Evolutionary conservation across 2,113 vertebrate species (phyloP).

Genomic region (Tachuris rubrigastra): DNA sequence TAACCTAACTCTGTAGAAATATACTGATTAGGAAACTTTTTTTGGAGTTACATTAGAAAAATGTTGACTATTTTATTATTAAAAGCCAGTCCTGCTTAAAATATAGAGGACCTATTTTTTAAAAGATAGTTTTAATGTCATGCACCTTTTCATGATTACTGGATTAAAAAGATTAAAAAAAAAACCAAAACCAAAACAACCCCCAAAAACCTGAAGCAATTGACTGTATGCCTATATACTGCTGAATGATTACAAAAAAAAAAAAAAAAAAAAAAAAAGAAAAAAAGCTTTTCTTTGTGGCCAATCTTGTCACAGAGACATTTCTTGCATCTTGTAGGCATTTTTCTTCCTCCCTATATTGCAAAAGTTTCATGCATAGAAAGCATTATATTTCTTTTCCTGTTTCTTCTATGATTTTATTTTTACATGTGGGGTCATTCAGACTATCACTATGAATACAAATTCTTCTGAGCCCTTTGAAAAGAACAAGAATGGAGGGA

Average conservation of each 20-base stretch:
- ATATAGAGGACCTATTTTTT: not conserved
- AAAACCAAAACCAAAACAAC: not conserved
- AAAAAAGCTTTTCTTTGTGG: not conserved
- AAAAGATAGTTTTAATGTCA: not conserved
- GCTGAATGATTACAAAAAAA: not conserved
- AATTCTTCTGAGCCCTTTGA: conserved; percentile 44
- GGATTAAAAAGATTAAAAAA: not conserved
- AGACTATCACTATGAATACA: conserved; percentile 25
- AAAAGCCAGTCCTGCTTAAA: not conserved
- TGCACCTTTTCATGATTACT: not conserved
- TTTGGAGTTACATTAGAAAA: not conserved
- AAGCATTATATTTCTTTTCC: not conserved
- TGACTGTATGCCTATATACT: not conserved
- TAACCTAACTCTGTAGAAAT: not conserved
- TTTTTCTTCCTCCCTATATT: not conserved
- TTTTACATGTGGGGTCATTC: conserved; percentile 36
- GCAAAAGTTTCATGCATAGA: not conserved
- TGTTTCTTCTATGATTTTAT: not conserved
- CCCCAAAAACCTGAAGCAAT: not conserved
- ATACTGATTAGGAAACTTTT: not conserved
- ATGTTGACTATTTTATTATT: not conserved
- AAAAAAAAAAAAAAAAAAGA: not conserved
- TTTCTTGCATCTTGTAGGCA: not conserved
- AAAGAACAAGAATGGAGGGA: conserved; percentile 50
- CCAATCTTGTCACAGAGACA: not conserved